Evolutionary conservation across 2,888 invertebrate species (phyloP), one percentile per base, ranked within the genome.

Genomic region (Alcis repandata): DNA sequence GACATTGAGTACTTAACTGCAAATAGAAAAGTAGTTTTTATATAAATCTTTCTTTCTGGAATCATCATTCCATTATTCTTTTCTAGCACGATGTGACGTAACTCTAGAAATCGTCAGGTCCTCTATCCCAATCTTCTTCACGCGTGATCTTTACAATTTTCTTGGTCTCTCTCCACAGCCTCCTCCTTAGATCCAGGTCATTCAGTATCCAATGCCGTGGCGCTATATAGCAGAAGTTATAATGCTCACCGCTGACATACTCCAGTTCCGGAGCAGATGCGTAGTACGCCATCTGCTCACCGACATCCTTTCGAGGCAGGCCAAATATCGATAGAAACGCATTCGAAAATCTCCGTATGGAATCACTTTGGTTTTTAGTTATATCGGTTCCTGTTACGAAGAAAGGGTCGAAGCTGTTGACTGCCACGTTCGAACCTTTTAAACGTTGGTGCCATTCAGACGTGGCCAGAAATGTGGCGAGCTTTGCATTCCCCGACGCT

Each of bases 381-480:
- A 90, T 64, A 62, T 87, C 82, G 0, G 91, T 92, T 56, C 87
- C 89, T 20, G 78, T 79, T 0, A 88, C 90, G 0, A 91, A 46
- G 41, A 86, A 92, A 0, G 91, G 91, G 85, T 96, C 95, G 52
- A 95, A 94, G 46, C 94, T 94, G 78, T 96, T 96, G 0, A 94
- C 95, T 1, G 95, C 95, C 0, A 97, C 95, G 49, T 94, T 94
- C 17, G 82, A 82, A 85, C 94, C 94, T 86, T 92, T 77, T 20
- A 96, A 76, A 76, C 87, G 89, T 60, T 88, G 87, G 20, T 94
- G 91, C 56, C 96, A 85, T 84, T 96, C 95, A 36, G 85, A 90
- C 0, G 94, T 95, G 64, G 96, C 95, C 4, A 96, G 80, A 10
- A 95, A 79, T 69, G 94, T 93, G 0, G 96, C 96, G 49, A 96